phyloP scores from a whole-genome alignment of 2,888 invertebrate species.

The Petrophora chlorosata region DNA sequence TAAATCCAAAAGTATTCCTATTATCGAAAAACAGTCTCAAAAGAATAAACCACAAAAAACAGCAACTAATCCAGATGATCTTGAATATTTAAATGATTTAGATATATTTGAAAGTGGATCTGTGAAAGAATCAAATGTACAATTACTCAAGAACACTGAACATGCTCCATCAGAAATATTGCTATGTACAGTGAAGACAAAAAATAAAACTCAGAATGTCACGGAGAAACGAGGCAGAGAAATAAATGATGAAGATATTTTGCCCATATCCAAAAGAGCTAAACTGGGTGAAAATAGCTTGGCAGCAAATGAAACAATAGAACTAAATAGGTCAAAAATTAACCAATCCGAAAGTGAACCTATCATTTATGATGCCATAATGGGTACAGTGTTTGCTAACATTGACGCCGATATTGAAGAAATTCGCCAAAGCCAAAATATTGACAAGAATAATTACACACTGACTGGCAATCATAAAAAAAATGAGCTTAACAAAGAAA shows the following conservation, averaged over 20 bases:
- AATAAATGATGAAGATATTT: constrained; percentile 37
- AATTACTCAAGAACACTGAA: constrained; percentile 49
- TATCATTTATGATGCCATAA: constrained; percentile 66
- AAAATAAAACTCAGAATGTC: constrained; percentile 47
- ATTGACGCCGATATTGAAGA: constrained; percentile 70
- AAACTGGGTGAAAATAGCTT: constrained; percentile 41
- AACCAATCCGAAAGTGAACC: constrained; percentile 55
- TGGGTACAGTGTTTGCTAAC: constrained; percentile 69
- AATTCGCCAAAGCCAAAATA: constrained; percentile 43
- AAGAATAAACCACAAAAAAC: constrained; percentile 14
- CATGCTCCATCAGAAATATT: constrained; percentile 64
- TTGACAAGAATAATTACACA: constrained; percentile 11
- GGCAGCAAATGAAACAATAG: constrained; percentile 15
- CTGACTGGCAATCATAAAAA: constrained; percentile 11
- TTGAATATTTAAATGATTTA: constrained; percentile 55
- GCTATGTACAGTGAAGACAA: constrained; percentile 47
- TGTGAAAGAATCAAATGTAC: constrained; percentile 56
- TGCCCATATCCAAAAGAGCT: constrained; percentile 56
- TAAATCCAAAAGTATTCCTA: constrained; percentile 24
- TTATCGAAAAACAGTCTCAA: constrained; percentile 14
- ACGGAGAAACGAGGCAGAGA: constrained; percentile 58
- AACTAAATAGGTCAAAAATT: constrained; percentile 20
- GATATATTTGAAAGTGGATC: constrained; percentile 70
- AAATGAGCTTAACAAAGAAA: constrained; percentile 8
- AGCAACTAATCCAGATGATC: constrained; percentile 31